Evolutionary conservation across 2,797 vertebrate species (phyloP), one percentile per base, ranked within the genome.

Genomic region (Rhinichthys osculus): DNA sequence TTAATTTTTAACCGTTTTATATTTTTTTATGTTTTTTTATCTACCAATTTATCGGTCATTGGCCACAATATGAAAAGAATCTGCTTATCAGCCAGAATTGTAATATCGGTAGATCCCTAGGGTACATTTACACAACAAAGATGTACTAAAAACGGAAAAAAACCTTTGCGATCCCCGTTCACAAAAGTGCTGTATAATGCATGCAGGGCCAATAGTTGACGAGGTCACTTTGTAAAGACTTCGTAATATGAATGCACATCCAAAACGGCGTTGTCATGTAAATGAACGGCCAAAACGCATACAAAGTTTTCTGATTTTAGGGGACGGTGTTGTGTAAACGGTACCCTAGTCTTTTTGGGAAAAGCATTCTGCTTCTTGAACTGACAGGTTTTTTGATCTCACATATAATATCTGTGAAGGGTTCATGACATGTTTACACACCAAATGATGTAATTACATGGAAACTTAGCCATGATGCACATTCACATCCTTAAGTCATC

Each of bases 371-470:
- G 62, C 27, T 64, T 66, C 62, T 66, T 30, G 27, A 30, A 66
- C 27, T 66, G 62, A 78, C 62, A 81, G 35, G 7, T 50, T 64
- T 23, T 66, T 74, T 16, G 2, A 27, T 42, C 11, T 74, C 7
- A 40, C 8, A 47, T 64, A 57, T 27, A 44, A 44, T 19, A 69
- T n/a, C 21, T 77, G 3, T 33, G 47, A 76, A 67, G 14, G 7
- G 35, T 66, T 86, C 78, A 66, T 73, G 44, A 30, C 70, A 67
- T 33, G 33, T 52, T 44, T 40, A 77, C 19, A 62, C 23, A 16
- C 14, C 23, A 64, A 74, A 74, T 50, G 21, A 74, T 83, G 47
- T 21, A 6, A 64, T 83, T 74, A 59, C 38, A 72, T n/a, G n/a
- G 19, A 5, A 71, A 57, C n/a, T 17, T 62, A 42, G 23, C 9